Evolutionary conservation across 2,888 invertebrate genomes (phyloP).

Genomic region (Raillietiella orientalis): DNA sequence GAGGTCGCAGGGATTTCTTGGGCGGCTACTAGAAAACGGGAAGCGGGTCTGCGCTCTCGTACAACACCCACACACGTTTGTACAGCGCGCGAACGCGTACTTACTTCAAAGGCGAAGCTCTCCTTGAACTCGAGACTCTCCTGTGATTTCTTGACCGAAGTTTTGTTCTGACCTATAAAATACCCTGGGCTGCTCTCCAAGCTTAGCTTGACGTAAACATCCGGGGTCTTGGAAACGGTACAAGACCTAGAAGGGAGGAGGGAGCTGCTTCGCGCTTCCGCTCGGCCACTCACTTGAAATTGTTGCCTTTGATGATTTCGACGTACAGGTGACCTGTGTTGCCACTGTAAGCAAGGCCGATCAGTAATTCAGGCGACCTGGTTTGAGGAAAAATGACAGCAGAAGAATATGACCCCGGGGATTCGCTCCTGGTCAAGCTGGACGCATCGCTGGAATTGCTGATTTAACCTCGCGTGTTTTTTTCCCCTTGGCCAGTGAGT

Average conservation of each 20-base stretch:
- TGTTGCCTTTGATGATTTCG: conserved; percentile 49
- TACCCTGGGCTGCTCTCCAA: conserved; percentile 71
- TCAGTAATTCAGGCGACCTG: conserved; percentile 34
- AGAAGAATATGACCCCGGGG: conserved; percentile 74
- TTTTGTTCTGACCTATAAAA: conserved; percentile 73
- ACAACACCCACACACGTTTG: no score
- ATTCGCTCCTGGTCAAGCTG: conserved; percentile 63
- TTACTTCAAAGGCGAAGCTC: conserved; percentile 75
- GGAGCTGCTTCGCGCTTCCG: no score
- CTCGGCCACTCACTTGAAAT: conserved; percentile 25
- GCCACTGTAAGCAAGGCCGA: conserved; percentile 68
- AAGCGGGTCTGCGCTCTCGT: no score
- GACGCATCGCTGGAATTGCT: conserved; percentile 27
- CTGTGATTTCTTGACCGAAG: conserved; percentile 61
- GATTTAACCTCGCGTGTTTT: no score
- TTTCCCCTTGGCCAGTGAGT: no score
- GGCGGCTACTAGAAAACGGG: no score
- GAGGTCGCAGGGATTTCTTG: no score
- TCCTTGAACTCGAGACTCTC: conserved; percentile 87
- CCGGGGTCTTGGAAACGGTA: conserved; percentile 45
- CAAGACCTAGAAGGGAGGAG: conserved; percentile 35
- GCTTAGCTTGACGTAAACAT: conserved; percentile 73
- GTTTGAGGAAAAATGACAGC: background rate
- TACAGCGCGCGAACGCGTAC: conserved; percentile 5
- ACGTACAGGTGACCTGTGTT: conserved; percentile 74